Evolutionary conservation across 2,888 invertebrate species (phyloP).

Genomic region (Cephus runcator): DNA sequence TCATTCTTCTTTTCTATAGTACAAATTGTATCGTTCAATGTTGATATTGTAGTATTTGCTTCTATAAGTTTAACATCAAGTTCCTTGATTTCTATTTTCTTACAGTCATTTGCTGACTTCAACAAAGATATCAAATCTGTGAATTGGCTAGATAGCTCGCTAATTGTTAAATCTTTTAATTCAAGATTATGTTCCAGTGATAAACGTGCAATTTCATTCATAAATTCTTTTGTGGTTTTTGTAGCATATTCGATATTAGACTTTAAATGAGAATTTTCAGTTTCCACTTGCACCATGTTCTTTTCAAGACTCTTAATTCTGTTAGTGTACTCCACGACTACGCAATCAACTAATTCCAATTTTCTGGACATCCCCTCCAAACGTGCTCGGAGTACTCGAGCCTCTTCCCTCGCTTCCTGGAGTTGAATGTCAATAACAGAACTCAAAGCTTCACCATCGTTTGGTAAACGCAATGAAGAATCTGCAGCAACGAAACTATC

Average conservation of each 20-base stretch:
- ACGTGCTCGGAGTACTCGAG: slow-evolving; percentile 53
- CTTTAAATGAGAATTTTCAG: slow-evolving; percentile 21
- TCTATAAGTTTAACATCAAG: slow-evolving; percentile 12
- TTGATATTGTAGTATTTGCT: slow-evolving; percentile 13
- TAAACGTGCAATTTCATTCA: not conserved
- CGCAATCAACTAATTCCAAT: slow-evolving; percentile 30
- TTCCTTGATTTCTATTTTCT: slow-evolving; percentile 5
- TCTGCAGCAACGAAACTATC: slow-evolving; percentile 34
- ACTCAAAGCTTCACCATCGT: slow-evolving; percentile 52
- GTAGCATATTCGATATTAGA: slow-evolving; percentile 12
- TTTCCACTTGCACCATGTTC: not conserved
- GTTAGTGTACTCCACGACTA: slow-evolving; percentile 23
- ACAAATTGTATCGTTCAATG: slow-evolving; percentile 17
- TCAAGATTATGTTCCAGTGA: not conserved
- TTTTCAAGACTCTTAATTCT: not conserved
- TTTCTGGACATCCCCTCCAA: slow-evolving; percentile 63
- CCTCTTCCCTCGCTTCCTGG: slow-evolving; percentile 60
- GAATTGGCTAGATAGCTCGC: slow-evolving; percentile 8
- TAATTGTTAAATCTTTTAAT: slow-evolving; percentile 7
- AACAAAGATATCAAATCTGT: slow-evolving; percentile 8
- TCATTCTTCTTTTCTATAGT: slow-evolving; percentile 24
- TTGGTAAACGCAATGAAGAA: slow-evolving; percentile 28
- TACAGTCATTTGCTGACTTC: not conserved
- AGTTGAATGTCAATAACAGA: slow-evolving; percentile 61
- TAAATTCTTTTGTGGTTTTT: not conserved